These are phyloP conservation scores for Myathropa florea DNA, from an alignment of 2,888 invertebrate species.

Conservation along the genomic window DNA sequence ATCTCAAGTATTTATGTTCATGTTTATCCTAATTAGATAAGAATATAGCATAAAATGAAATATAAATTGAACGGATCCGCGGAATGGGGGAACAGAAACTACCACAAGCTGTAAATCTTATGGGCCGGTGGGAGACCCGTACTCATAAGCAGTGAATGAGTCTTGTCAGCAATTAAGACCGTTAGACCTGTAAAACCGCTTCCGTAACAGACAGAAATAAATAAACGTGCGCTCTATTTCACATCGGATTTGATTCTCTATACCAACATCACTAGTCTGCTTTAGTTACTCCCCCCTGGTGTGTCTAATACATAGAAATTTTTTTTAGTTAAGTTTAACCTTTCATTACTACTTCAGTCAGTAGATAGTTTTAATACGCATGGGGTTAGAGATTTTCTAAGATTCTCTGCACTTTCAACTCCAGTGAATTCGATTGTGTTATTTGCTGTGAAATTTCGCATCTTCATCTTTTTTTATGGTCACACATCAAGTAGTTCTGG, in stretches of 20 bases:
- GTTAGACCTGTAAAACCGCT: constrained; percentile 17
- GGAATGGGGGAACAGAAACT: background rate
- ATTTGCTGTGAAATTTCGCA: constrained; percentile 23
- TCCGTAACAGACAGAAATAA: constrained; percentile 55
- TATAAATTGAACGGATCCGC: background rate
- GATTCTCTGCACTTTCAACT: constrained; percentile 10
- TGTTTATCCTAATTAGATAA: constrained; percentile 27
- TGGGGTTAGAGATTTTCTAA: constrained; percentile 46
- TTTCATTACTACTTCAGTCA: background rate
- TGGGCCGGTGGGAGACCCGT: background rate
- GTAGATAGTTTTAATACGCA: constrained; percentile 15
- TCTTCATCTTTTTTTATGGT: constrained; percentile 57
- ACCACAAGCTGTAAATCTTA: background rate
- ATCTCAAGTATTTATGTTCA: constrained; percentile 18
- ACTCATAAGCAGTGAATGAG: constrained; percentile 40
- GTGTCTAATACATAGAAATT: background rate
- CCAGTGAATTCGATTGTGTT: constrained; percentile 22
- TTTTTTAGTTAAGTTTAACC: background rate
- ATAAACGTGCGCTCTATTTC: constrained; percentile 64
- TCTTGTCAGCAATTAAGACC: constrained; percentile 53
- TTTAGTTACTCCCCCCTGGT: constrained; percentile 44
- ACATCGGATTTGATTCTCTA: constrained; percentile 43
- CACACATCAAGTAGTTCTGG: constrained; percentile 64
- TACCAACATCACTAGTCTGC: constrained; percentile 32
- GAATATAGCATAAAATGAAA: background rate